Evolutionary conservation across 2,888 invertebrate genomes (phyloP).

Genomic region (Strigamia transsilvanica): DNA sequence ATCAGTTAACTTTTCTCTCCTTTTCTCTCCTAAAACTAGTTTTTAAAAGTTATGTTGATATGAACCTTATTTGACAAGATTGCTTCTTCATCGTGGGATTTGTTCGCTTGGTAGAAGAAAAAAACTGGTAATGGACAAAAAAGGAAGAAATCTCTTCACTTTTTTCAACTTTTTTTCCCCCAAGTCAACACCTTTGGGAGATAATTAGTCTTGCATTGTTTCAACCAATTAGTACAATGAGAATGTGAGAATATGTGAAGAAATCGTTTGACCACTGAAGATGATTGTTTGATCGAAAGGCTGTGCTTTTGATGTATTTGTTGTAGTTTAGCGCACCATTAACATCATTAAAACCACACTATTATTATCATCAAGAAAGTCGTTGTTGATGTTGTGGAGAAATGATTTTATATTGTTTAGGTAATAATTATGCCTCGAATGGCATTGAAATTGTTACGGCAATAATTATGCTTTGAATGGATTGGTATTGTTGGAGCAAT

Average conservation of each 20-base stretch:
- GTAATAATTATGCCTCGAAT: not conserved
- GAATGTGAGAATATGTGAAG: not conserved
- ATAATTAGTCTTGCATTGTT: not conserved
- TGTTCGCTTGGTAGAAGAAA: not conserved
- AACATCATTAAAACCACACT: too few species aligned
- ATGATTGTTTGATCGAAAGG: too few species aligned
- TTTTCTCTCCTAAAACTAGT: not conserved
- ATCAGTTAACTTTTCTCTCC: not conserved
- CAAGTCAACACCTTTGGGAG: not conserved
- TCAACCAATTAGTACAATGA: not conserved
- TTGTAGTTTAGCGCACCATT: too few species aligned
- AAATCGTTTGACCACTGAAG: too few species aligned
- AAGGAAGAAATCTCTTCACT: not conserved
- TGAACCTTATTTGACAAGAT: slow-evolving; percentile 10
- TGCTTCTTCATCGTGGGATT: not conserved
- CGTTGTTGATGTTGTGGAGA: too few species aligned
- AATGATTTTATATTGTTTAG: not conserved
- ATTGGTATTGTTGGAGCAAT: too few species aligned
- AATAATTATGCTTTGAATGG: too few species aligned
- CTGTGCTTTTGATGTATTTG: too few species aligned
- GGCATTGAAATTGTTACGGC: too few species aligned
- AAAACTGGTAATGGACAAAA: slow-evolving; percentile 29
- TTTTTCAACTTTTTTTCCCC: not conserved
- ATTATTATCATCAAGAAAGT: too few species aligned
- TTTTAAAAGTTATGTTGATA: slow-evolving; percentile 8